Evolutionary conservation across 2,888 invertebrate species (phyloP), one percentile per base, ranked within the genome.

Genomic region (Pristionchus entomophagus): DNA sequence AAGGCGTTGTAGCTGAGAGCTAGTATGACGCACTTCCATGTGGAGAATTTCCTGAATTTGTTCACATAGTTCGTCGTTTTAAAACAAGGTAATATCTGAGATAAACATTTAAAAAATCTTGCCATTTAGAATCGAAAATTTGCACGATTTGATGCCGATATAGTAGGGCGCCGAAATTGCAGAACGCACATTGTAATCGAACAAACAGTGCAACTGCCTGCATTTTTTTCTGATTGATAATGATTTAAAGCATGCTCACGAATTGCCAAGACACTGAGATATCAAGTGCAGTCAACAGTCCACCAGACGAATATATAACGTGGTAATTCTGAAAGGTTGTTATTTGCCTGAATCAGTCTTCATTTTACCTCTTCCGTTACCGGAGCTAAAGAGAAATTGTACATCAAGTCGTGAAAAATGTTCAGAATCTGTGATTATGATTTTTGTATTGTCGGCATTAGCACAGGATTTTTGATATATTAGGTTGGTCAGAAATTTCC

Each of bases 351-450:
- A 10, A 8, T 10, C 6, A 8, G 6, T 62, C 12, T 29, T 3
- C n/a, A 38, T n/a, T n/a, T n/a, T 38, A 73, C 73, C 38, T 73
- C 73, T 35, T 73, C 73, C 35, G 38, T 10, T 2, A 73, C 38
- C 17, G 73, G 73, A 4, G 73, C 73, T 10, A 38, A 73, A 3
- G 73, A 73, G 73, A 73, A 73, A 38, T 73, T 73, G 38, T 73
- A 73, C 4, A 32, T 8, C 12, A 73, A 6, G 12, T 73, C 73
- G 22, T 73, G 73, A 2, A n/a, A 22, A 38, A 73, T 73, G n/a
- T 73, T 73, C 12, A 73, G 73, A 14, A 73, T 38, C 73, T 73
- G 73, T 38, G n/a, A n/a, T n/a, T n/a, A n/a, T n/a, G n/a, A n/a
- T n/a, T n/a, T n/a, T n/a, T n/a, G n/a, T n/a, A n/a, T n/a, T n/a